Base-by-base conservation (phyloP, 2,113 vertebrate genomes). In the Colossoma macropomum region DNA sequence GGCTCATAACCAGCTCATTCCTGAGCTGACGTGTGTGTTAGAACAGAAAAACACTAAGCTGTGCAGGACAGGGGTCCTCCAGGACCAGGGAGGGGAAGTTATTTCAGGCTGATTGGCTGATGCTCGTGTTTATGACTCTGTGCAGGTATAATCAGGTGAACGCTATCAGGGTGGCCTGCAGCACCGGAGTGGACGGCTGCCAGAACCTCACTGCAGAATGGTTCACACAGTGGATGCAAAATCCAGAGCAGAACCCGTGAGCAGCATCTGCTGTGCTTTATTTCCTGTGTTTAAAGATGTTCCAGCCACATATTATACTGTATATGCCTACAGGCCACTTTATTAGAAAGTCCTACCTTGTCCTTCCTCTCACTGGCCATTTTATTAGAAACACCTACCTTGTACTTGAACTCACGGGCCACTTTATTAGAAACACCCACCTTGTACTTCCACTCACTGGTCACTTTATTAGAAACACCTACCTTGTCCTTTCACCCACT, bases 141-240 rank as follows among this genome's bases (percentile, higher is more conserved):
- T 69, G 0, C 83, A 99, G 97, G 90, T 99, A 98, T 84, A 96
- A 91, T 0, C 92, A 97, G 91, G 69, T 96, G 28, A 97, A 95
- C 0, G 94, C 96, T 56, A 88, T 98, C 89, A 94, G 89, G 78
- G 92, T 95, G 0, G 96, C 97, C 38, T 99, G 97, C 87, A 93
- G 90, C 70, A 95, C 93, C 0, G 96, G 94, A 0, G 0, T 95
- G 4, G 0, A 4, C 0, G 89, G 90, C 0, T 98, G 97, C 63
- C 32, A 86, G 28, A 0, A 3, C 0, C 77, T 96, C 82, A 80
- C 90, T 10, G 16, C 0, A 0, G 0, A 0, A 0, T 93, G 92
- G 83, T 96, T 93, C 77, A 0, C 0, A 0, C 0, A 12, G 0
- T 97, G 96, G 96, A 92, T 65, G 92, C 0, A 0, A 0, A 0